Evolutionary conservation across 2,888 invertebrate species (phyloP), one percentile per base, ranked within the genome.

Genomic region (Holacanthella duospinosa): DNA sequence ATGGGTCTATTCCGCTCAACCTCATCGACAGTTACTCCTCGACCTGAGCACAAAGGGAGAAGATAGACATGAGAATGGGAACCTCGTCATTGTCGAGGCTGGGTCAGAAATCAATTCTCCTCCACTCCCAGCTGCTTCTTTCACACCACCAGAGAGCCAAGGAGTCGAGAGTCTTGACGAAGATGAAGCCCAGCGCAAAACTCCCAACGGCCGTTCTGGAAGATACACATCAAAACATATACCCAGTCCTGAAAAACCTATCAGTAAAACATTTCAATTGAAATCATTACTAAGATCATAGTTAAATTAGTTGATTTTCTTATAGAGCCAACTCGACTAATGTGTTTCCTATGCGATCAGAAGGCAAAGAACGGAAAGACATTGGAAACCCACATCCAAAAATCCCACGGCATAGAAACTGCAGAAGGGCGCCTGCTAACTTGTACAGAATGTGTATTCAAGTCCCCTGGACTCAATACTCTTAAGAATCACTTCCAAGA

Each of bases 381-480:
- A 48, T 21, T 48, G 21, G 48, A 48, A 21, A 48, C 48, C n/a
- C 48, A 48, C n/a, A 48, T 48, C n/a, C 48, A 48, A 48, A 48
- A 48, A 48, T 48, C 48, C n/a, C 48, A 48, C 48, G 6, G 4
- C 21, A 21, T 48, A 4, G 16, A 48, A 21, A 48, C 48, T 16
- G 48, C 48, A 4, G 16, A 48, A 48, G 48, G 48, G 12, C 12
- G 48, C 4, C n/a, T n/a, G 16, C 48, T 48, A 9, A 4, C 4
- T 21, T 48, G 48, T 21, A 48, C 48, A 16, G 48, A 48, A 48
- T 48, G 48, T 21, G 48, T 9, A 4, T 48, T 16, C 48, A 9
- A 48, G 21, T 48, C 16, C n/a, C 16, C 6, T 9, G 4, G 4
- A 4, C 4, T 48, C 4, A 21, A 48, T 21, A 9, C 6, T 9